Evolutionary conservation across 37 sponge, comb jelly and placozoan species (phyloP).

Genomic region (Trichoplax adhaerens): DNA sequence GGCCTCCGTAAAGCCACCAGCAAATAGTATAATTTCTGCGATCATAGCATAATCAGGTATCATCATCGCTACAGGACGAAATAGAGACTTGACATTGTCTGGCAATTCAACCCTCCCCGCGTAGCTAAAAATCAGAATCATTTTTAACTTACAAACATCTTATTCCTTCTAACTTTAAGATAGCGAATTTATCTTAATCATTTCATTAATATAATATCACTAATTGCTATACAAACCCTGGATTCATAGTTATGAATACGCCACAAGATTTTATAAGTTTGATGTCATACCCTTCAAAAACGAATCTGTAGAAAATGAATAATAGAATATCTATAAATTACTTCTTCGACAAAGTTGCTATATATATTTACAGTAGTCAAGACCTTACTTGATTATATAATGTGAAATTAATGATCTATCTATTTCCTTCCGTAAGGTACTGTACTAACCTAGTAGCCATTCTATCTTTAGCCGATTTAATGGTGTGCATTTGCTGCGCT

Average conservation of each 20-base stretch:
- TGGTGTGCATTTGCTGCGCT: conserved; percentile 44
- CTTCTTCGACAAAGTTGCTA: too few species aligned
- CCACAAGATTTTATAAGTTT: conserved; percentile 31
- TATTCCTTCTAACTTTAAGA: neutral
- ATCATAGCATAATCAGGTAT: conserved; percentile 43
- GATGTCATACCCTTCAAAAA: conserved; percentile 54
- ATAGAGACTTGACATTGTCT: conserved; percentile 40
- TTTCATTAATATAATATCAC: neutral
- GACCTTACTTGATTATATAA: too few species aligned
- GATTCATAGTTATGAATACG: conserved; percentile 66
- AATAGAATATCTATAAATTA: neutral
- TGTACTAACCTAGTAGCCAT: too few species aligned
- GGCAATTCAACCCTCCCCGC: conserved; percentile 49
- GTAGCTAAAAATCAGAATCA: conserved; percentile 10
- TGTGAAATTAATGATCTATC: too few species aligned
- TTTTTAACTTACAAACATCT: too few species aligned
- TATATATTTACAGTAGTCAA: too few species aligned
- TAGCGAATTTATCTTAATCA: neutral
- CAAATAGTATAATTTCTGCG: conserved; percentile 43
- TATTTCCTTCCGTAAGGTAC: too few species aligned
- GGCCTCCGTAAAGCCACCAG: conserved; percentile 48
- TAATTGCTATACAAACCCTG: conserved; percentile 25
- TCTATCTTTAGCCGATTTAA: conserved; percentile 54
- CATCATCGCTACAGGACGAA: conserved; percentile 68
- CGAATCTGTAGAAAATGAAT: conserved; percentile 22